These are phyloP conservation scores for Astropecten irregularis DNA, from an alignment of 53 echinoderm and acorn worm species.

Conservation along the genomic window DNA sequence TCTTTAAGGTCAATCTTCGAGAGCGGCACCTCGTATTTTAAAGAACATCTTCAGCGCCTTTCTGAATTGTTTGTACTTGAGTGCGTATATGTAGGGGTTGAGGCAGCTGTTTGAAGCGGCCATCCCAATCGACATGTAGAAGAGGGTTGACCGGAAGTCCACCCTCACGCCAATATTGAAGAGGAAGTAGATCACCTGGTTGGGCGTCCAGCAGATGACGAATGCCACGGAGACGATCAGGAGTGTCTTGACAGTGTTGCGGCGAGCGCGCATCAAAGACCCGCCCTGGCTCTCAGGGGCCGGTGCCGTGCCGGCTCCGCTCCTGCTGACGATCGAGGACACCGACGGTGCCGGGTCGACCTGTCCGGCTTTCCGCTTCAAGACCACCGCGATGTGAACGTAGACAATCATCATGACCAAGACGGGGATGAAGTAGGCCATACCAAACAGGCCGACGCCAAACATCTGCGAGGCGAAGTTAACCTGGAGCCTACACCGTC, in stretches of 20 bases:
- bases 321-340: no score
- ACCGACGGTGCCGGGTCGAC: background rate
- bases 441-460: background rate
- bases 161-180: background rate
- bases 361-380: conserved; percentile 2
- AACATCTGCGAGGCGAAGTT: background rate
- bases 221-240: conserved; percentile 16
- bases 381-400: no score
- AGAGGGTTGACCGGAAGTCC: background rate
- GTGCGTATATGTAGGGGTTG: conserved; percentile 33
- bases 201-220: background rate
- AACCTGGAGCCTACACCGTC: background rate
- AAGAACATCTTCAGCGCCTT: conserved; percentile 2
- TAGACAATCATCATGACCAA: background rate
- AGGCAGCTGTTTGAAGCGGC: conserved; percentile 1
- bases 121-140: background rate
- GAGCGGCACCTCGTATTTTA: background rate
- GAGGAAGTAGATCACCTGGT: background rate
- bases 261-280: conserved; percentile 39
- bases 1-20: no score
- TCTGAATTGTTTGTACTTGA: conserved; percentile 34
- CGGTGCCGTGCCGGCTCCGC: no score
- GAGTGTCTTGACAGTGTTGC: conserved; percentile 50
- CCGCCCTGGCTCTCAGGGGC: background rate
- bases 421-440: background rate